These are phyloP conservation scores for Xyrichtys novacula DNA, from an alignment of 2,797 vertebrate genomes.

Conservation along the genomic window DNA sequence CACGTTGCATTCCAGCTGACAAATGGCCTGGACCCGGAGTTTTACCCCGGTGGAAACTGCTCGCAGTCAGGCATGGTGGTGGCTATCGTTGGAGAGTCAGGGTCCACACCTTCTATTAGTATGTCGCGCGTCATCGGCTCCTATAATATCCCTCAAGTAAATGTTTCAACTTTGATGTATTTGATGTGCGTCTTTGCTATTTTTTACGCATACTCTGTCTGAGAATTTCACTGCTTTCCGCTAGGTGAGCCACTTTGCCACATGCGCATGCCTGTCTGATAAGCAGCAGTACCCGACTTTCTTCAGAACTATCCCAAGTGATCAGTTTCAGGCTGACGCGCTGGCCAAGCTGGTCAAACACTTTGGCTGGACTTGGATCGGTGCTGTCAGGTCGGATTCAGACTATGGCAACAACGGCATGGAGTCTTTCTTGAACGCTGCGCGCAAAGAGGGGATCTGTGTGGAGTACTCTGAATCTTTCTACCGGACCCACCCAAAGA, in stretches of 20 bases:
- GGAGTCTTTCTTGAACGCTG: not conserved
- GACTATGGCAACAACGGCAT: conserved; percentile 3
- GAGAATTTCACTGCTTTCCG: not conserved
- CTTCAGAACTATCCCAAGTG: conserved; percentile 2
- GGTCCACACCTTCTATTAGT: not conserved
- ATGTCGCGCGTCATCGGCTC: conserved; percentile 1
- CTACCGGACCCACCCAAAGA: not conserved
- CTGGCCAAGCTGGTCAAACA: conserved; percentile 1
- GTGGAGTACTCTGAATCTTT: conserved; percentile 6
- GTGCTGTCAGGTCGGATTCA: not conserved
- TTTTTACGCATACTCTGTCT: not conserved
- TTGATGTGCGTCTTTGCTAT: not conserved
- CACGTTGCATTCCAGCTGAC: not conserved
- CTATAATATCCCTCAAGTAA: not conserved
- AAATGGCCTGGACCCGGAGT: not conserved
- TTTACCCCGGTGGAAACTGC: not conserved
- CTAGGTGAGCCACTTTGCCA: conserved; percentile 1
- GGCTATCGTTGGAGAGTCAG: not conserved
- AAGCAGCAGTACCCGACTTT: not conserved
- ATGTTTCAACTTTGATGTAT: not conserved
- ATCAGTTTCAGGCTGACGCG: conserved; percentile 1
- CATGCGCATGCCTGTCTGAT: not conserved
- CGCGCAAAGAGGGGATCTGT: not conserved
- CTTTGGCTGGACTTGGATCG: conserved; percentile 4
- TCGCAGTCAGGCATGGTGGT: not conserved